Evolutionary conservation across 2,797 vertebrate genomes (phyloP), one percentile per base, ranked within the genome.

Genomic region (Falco columbarius): DNA sequence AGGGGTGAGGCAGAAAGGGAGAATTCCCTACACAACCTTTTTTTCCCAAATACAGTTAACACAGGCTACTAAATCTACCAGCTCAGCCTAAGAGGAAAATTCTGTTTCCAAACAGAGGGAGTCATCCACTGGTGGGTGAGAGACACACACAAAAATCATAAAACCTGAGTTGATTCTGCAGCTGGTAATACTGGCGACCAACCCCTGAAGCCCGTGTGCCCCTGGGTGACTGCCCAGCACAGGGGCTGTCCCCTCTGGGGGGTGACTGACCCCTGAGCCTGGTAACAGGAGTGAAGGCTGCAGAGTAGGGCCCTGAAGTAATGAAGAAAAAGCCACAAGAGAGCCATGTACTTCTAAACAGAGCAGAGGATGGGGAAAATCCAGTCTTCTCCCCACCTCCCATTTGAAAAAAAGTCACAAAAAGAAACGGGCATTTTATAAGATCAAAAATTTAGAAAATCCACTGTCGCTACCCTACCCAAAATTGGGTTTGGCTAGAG

Each of bases 101-200:
- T 11, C 18, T 82, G 26, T 22, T 90, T 85, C 75, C 73, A 55
- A 82, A 56, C 23, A 49, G 34, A 73, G 20, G 24, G 9, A 49
- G 16, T 51, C 27, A 10, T 30, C 19, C 40, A 34, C 4, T 12
- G 8, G 14, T 20, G n/a, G 20, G 30, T 30, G 30, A n/a, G 54
- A 90, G 30, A 47, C 16, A 89, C 22, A 80, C 24, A 85, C 10
- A 58, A 58, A 87, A 21, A 16, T 59, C 3, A 0, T 18, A 68
- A 74, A 77, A 11, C 10, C 36, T 32, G 66, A 67, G 23, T 0
- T 68, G 14, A 12, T 49, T 90, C 51, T 19, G 51, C 68, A 88
- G 24, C 10, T 0, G 9, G 0, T 13, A 29, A 18, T 2, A 4
- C 23, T 24, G 54, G 18, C 77, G 56, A 47, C 21, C 7, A 34